Conservation (phyloP, 2,888 invertebrate species). For the Magallana nippona region DNA sequence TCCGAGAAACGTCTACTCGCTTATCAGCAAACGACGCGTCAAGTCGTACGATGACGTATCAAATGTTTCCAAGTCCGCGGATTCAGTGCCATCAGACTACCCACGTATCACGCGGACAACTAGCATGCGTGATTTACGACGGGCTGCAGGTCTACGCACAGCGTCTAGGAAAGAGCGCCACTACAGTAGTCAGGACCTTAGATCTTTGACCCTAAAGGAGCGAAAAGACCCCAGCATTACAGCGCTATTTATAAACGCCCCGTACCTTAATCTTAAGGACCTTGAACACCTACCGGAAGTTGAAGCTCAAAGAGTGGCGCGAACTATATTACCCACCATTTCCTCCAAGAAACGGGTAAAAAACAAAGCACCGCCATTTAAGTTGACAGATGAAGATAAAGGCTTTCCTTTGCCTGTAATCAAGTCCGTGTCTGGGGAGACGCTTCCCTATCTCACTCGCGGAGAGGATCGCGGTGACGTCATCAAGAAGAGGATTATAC, state of each 20-base stretch:
- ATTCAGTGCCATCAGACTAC: background rate
- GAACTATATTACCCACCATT: background rate
- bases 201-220: constrained; percentile 34
- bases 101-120: constrained; percentile 37
- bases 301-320: background rate
- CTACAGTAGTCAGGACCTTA: constrained; percentile 42
- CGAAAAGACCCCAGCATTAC: constrained; percentile 45
- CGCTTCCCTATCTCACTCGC: background rate
- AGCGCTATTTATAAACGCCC: constrained; percentile 45
- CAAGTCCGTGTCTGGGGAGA: constrained; percentile 7
- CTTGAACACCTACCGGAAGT: constrained; percentile 35
- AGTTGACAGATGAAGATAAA: background rate
- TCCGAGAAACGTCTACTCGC: constrained; percentile 60
- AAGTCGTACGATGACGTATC: constrained; percentile 37
- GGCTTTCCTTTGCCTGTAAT: constrained; percentile 36
- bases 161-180: constrained; percentile 36
- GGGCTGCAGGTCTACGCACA: constrained; percentile 29
- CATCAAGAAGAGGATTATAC: background rate
- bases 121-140: constrained; percentile 44
- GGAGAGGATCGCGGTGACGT: background rate
- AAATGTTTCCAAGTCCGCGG: background rate
- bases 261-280: constrained; percentile 39
- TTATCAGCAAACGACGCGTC: constrained; percentile 49
- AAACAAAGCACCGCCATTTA: background rate
- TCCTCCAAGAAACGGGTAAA: background rate